These are phyloP conservation scores for Blennius ocellaris DNA, from an alignment of 2,113 vertebrate genomes.

Conservation along the genomic window DNA sequence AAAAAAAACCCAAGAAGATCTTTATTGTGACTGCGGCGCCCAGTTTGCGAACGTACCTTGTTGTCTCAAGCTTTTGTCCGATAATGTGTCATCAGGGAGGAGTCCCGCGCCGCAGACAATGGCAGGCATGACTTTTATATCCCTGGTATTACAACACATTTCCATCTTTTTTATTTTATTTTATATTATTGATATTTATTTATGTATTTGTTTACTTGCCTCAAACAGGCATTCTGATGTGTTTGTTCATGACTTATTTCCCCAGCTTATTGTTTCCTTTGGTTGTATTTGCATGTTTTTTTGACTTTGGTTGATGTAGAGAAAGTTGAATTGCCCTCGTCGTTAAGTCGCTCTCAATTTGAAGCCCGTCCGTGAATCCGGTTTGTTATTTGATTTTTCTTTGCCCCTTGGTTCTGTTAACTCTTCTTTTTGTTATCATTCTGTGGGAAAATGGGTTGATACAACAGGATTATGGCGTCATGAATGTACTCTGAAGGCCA, in stretches of 20 bases:
- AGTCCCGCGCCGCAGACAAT: neutral
- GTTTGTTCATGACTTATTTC: constrained; percentile 24
- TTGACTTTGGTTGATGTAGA: constrained; percentile 41
- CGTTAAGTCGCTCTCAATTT: constrained; percentile 3
- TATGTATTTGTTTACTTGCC: neutral
- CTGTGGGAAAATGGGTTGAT: neutral
- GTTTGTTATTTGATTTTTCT: constrained; percentile 12
- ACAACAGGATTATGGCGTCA: constrained; percentile 37
- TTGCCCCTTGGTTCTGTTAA: neutral
- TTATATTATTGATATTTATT: constrained; percentile 18
- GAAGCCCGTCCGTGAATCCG: constrained; percentile 31
- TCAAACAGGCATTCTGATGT: constrained; percentile 7
- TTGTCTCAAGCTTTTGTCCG: neutral
- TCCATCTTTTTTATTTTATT: neutral
- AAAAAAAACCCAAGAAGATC: neutral
- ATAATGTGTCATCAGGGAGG: neutral
- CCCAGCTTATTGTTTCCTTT: constrained; percentile 29
- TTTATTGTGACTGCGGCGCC: neutral
- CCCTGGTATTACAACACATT: neutral
- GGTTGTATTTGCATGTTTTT: constrained; percentile 26
- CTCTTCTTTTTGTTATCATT: neutral
- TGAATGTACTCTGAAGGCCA: constrained; percentile 74
- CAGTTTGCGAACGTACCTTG: too few relatives aligned
- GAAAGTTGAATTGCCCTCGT: neutral
- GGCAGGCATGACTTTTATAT: neutral